Evolutionary conservation across 2,888 invertebrate genomes (phyloP), one percentile per base, ranked within the genome.

Genomic region (Patella pellucida): DNA sequence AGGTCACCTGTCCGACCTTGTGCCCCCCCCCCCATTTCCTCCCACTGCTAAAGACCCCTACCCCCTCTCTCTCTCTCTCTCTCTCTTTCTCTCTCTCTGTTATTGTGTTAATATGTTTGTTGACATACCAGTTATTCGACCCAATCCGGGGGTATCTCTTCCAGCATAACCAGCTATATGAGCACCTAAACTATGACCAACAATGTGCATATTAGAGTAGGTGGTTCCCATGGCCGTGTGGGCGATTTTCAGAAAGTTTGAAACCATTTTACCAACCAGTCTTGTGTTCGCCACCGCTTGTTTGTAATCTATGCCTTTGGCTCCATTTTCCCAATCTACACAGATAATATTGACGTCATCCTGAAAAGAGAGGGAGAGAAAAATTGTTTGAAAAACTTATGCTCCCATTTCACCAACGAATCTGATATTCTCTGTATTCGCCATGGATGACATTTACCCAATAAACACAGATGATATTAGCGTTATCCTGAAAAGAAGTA

Each of bases 81-180:
- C 27, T 3, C 27, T 27, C 27, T 27, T 3, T 27, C 27, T 27
- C 27, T 27, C 27, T 27, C 27, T 27, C 27, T 27, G 2, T 27
- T 3, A 2, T 3, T 27, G 2, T 27, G 27, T 27, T 27, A 27
- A 27, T 27, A 27, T 27, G 27, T 9, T 0, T 7, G 41, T 41
- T 41, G 41, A 41, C 41, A 41, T 62, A 62, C 62, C 62, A 23
- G 62, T 12, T 3, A 62, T 62, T 62, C 62, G 19, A 23, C 62
- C 23, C 14, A 62, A 23, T 12, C 19, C 62, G 11, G 62, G 62
- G 2, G 23, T 19, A 15, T 23, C 19, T 62, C 23, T 62, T 3
- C 62, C 62, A 62, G 14, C 62, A 62, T 62, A 62, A 11, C 62
- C 62, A 62, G 62, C 62, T 9, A 62, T 23, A 62, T 62, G 62